phyloP scores from a whole-genome alignment of 2,113 vertebrate genomes.

The Nothobranchius kuhntae region DNA sequence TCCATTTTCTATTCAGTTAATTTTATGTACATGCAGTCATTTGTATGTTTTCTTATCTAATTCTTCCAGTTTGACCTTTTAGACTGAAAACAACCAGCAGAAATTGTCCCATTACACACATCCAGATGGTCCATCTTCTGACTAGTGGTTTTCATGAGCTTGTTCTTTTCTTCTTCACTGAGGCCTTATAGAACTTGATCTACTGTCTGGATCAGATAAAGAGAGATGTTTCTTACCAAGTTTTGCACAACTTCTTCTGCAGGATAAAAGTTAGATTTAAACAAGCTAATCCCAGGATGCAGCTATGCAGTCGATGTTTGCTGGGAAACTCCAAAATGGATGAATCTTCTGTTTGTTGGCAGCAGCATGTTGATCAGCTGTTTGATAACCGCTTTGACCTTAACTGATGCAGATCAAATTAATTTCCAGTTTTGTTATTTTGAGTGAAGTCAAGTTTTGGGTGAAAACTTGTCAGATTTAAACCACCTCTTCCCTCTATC shows the following conservation, averaged over 20 bases:
- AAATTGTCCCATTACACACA: background rate
- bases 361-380: constrained; percentile 7
- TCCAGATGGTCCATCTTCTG: constrained; percentile 18
- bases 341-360: constrained; percentile 1
- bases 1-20: background rate
- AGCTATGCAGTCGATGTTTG: constrained; percentile 39
- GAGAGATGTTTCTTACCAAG: constrained; percentile 6
- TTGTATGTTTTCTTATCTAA: background rate
- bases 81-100: background rate
- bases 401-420: constrained; percentile 10
- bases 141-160: constrained; percentile 14
- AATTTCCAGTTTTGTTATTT: constrained; percentile 1
- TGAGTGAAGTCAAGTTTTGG: background rate
- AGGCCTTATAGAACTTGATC: constrained; percentile 24
- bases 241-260: constrained; percentile 9
- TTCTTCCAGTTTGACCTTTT: background rate
- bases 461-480: constrained; percentile 1
- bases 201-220: constrained; percentile 22
- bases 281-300: constrained; percentile 11
- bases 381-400: constrained; percentile 8
- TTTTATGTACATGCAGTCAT: background rate
- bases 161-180: constrained; percentile 13
- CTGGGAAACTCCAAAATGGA: constrained; percentile 10
- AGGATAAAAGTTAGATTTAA: constrained; percentile 3
- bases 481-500: too few relatives aligned